These are phyloP conservation scores for Tricholauxania praeusta DNA, from an alignment of 2,888 invertebrate species.

Conservation along the genomic window DNA sequence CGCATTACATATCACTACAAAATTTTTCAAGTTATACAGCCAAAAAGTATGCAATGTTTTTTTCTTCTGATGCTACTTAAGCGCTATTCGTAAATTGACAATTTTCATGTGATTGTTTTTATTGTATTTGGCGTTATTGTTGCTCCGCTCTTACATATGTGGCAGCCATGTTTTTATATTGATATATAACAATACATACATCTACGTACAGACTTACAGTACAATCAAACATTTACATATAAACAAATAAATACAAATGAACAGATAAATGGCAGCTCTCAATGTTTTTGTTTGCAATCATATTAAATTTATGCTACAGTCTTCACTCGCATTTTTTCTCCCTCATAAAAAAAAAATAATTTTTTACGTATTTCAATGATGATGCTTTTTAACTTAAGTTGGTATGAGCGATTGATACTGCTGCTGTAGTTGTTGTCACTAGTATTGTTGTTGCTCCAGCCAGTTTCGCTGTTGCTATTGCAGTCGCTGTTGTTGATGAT, in stretches of 20 bases:
- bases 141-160: too few species aligned
- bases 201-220: conserved; percentile 15
- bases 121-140: too few species aligned
- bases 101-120: background rate
- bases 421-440: background rate
- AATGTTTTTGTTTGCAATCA: conserved; percentile 31
- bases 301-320: conserved; percentile 26
- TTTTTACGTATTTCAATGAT: background rate
- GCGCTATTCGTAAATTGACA: conserved; percentile 8
- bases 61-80: too few species aligned
- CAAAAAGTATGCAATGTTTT: conserved; percentile 1
- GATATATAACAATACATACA: conserved; percentile 22
- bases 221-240: conserved; percentile 16
- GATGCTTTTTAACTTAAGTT: background rate
- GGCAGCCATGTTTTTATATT: conserved; percentile 1
- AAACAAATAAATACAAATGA: conserved; percentile 12
- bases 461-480: background rate
- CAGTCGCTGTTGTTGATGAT: background rate
- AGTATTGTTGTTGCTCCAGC: background rate
- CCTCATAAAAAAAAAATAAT: too few species aligned
- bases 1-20: too few species aligned
- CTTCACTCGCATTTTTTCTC: conserved; percentile 19
- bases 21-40: too few species aligned
- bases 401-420: background rate
- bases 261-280: conserved; percentile 23